These are phyloP conservation scores for Tuberolachnus salignus DNA, from an alignment of 2,888 invertebrate species.

Conservation along the genomic window DNA sequence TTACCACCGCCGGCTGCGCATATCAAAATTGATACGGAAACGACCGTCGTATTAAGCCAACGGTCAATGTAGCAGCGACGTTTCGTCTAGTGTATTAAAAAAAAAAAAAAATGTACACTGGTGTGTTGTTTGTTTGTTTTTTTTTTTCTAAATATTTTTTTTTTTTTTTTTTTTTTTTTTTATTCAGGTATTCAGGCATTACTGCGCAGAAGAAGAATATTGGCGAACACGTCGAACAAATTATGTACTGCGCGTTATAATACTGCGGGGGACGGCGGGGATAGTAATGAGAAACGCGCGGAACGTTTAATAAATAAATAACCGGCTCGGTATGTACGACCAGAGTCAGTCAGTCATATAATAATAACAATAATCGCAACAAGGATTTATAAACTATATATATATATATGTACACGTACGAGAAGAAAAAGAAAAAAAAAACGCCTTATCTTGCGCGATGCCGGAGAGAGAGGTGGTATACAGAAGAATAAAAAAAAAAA, in stretches of 20 bases:
- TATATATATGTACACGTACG: too few relatives aligned
- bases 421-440: not conserved
- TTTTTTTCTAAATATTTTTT: too few relatives aligned
- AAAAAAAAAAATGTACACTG: too few relatives aligned
- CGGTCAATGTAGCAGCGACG: too few relatives aligned
- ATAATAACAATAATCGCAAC: not conserved
- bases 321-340: not conserved
- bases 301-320: not conserved
- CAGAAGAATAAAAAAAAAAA: not conserved
- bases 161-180: too few relatives aligned
- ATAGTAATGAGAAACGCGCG: not conserved
- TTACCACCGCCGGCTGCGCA: not conserved
- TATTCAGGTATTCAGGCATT: too few relatives aligned
- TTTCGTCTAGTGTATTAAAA: too few relatives aligned
- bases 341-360: too few relatives aligned
- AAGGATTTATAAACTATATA: not conserved
- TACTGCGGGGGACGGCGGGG: not conserved
- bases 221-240: not conserved
- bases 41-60: not conserved
- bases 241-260: not conserved
- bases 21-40: not conserved
- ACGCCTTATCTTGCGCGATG: too few relatives aligned
- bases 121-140: too few relatives aligned
- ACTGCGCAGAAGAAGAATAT: not conserved
- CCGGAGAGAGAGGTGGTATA: not conserved